These are phyloP conservation scores for Prosapia bicincta DNA, from an alignment of 2,888 invertebrate species.

Conservation along the genomic window DNA sequence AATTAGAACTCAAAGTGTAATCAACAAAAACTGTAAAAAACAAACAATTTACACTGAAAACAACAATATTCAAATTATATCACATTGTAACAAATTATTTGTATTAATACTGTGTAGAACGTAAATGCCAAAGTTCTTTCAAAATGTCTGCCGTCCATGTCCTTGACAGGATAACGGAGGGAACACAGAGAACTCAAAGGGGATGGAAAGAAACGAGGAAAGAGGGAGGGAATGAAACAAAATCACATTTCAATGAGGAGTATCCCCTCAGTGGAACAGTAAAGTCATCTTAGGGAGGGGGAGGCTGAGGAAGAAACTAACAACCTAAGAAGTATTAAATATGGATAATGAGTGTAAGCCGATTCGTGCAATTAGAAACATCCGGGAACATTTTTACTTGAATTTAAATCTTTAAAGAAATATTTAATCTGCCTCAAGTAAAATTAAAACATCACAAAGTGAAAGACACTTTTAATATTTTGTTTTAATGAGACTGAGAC, in stretches of 20 bases:
- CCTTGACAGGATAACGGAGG: no score
- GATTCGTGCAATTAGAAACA: constrained; percentile 38
- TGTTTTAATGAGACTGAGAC: no score
- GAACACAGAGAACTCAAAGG: not conserved
- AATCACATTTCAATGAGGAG: not conserved
- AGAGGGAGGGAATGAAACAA: not conserved
- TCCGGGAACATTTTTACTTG: constrained; percentile 24
- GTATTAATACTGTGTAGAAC: no score
- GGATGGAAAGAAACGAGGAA: not conserved
- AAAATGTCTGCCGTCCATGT: no score
- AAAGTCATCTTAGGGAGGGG: constrained; percentile 20
- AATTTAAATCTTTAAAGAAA: constrained; percentile 1
- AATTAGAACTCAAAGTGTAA: no score
- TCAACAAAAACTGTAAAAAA: no score
- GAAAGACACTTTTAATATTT: no score
- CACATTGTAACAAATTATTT: no score
- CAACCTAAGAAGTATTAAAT: constrained; percentile 23
- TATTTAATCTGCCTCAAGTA: not conserved
- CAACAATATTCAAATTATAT: no score
- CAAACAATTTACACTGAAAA: no score
- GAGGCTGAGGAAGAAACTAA: constrained; percentile 8
- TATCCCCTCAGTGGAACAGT: constrained; percentile 8
- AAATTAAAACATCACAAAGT: no score
- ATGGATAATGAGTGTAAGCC: constrained; percentile 37
- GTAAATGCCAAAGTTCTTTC: no score